Base-by-base conservation (phyloP, 2,113 vertebrate genomes). In the Platichthys flesus region DNA sequence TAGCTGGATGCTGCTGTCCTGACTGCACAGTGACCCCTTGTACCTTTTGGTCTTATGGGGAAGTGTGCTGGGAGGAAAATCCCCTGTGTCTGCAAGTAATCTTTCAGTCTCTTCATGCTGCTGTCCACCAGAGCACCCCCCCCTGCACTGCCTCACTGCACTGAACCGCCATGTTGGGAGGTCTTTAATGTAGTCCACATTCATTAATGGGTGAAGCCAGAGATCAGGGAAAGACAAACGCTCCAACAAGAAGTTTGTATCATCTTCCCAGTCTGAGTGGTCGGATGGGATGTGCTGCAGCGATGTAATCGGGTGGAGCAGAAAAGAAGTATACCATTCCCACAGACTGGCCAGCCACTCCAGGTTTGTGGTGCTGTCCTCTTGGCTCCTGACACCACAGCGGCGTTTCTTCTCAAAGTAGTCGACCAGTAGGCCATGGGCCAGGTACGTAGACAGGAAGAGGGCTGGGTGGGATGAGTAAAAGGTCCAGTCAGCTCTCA, bases 251-350 rank as follows among this genome's bases (percentile, higher is more conserved):
- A 99, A 91, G 89, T 95, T 95, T 0, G 97, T 96, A 87, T 98
- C 97, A 56, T 98, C 97, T 0, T 99, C 98, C 98, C 97, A 99
- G 66, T 99, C 97, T 0, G 96, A 98, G 67, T 96, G 94, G 66
- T 96, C 93, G 45, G 85, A 88, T 0, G 96, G 97, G 24, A 96
- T 93, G 83, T 96, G 96, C 74, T 98, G 97, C n/a, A 98, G 94
- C 15, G 97, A 98, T 70, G 96, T 93, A 2, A 98, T 98, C 0
- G 97, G 98, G 83, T 96, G 96, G 81, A 99, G 96, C 82, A 99
- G 90, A 85, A 96, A 99, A 90, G 97, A 99, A 8, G 96, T 96
- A 86, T 98, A 99, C 97, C 97, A 99, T 90, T 99, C 98, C 98
- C 98, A 99, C 79, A 99, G 94, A 76, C 97, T 99, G 1, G 96